Percentiles rank a stretch among this genome's conserved stretches.
Evolutionary conservation across 1,140 invertebrate species (phyloP).

Genomic region (Tigriopus japonicus): DNA sequence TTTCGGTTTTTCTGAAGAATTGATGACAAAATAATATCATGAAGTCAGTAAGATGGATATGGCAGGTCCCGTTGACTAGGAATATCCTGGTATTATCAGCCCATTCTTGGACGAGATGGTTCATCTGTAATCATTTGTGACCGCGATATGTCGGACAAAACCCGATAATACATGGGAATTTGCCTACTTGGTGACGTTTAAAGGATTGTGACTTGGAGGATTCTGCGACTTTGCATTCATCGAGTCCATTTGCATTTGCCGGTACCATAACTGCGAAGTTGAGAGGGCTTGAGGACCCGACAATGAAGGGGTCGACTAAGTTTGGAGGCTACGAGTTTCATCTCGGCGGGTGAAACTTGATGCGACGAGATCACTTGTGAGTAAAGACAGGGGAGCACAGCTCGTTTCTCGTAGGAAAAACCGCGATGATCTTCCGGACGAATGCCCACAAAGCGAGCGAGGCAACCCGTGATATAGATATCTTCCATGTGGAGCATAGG

Average conservation of each 20-base stretch:
- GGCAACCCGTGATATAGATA: slow-evolving; percentile 56
- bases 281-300: neutral
- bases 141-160: too few relatives aligned
- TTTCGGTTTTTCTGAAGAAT: too few relatives aligned
- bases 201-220: too few relatives aligned
- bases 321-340: slow-evolving; percentile 10
- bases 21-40: too few relatives aligned
- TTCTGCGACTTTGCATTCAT: too few relatives aligned
- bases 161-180: too few relatives aligned
- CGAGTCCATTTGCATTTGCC: neutral
- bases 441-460: slow-evolving; percentile 18
- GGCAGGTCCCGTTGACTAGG: too few relatives aligned
- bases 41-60: too few relatives aligned
- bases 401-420: slow-evolving; percentile 35
- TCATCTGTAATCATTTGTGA: too few relatives aligned
- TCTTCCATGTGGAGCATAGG: slow-evolving; percentile 40
- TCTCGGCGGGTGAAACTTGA: slow-evolving; percentile 19
- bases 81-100: too few relatives aligned
- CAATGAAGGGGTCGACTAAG: neutral
- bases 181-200: too few relatives aligned
- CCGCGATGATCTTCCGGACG: slow-evolving; percentile 28
- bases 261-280: neutral
- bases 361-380: slow-evolving; percentile 21
- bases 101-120: too few relatives aligned
- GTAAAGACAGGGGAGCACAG: slow-evolving; percentile 21